phyloP scores from a whole-genome alignment of 2,797 vertebrate species.

The Acrossocheilus fasciatus region DNA sequence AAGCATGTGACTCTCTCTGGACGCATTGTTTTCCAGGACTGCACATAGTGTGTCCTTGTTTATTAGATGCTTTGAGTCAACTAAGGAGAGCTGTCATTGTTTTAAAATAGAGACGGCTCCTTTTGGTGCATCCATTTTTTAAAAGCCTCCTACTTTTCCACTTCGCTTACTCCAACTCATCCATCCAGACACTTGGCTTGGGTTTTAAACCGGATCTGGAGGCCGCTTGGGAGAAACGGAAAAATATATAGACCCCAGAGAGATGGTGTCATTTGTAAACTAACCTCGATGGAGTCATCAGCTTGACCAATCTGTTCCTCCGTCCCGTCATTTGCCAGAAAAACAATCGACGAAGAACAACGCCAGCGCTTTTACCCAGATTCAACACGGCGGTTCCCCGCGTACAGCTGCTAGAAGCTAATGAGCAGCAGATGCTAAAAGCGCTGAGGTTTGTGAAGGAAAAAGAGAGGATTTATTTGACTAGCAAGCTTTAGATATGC shows the following conservation, averaged over 20 bases:
- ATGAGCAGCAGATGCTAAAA: constrained; percentile 43
- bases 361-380: not conserved
- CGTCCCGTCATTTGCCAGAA: not conserved
- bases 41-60: constrained; percentile 42
- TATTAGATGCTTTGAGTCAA: constrained; percentile 51
- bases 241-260: not conserved
- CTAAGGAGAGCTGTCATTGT: constrained; percentile 43
- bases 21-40: constrained; percentile 46
- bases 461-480: constrained; percentile 36
- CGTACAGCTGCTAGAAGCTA: constrained; percentile 29
- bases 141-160: constrained; percentile 39
- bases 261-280: constrained; percentile 17
- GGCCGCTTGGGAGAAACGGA: not conserved
- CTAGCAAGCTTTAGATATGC: constrained; percentile 33
- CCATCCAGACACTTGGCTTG: not conserved
- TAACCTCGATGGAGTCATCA: constrained; percentile 23
- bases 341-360: constrained; percentile 6
- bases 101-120: constrained; percentile 53
- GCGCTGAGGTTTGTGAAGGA: constrained; percentile 32
- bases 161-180: not conserved
- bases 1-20: constrained; percentile 39
- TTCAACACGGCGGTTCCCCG: constrained; percentile 12
- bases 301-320: constrained; percentile 26
- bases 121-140: constrained; percentile 47
- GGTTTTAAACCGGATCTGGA: constrained; percentile 3